Evolutionary conservation across 2,113 vertebrate genomes (phyloP).

Genomic region (Ctenomys sociabilis): DNA sequence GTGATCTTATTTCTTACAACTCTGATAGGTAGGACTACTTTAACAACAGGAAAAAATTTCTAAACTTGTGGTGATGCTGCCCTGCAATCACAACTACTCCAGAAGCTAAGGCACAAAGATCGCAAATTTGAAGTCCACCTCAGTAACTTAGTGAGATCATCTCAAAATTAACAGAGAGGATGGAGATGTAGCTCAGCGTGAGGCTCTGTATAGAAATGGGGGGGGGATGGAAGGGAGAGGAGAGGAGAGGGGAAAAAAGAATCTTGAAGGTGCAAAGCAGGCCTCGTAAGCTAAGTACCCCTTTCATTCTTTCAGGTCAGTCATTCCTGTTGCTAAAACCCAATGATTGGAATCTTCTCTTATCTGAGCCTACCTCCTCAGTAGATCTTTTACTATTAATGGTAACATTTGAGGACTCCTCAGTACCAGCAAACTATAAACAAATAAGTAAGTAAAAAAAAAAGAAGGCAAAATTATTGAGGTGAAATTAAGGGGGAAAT

Average conservation of each 20-base stretch:
- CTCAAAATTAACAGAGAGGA: background rate
- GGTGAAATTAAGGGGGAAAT: background rate
- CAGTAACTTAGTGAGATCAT: background rate
- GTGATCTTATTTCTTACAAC: background rate
- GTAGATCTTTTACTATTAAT: background rate
- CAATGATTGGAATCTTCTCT: constrained; percentile 17
- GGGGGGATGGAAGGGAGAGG: no score
- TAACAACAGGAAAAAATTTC: background rate
- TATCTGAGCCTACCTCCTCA: constrained; percentile 26
- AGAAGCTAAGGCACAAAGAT: background rate
- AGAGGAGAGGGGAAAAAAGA: background rate
- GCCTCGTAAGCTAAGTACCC: background rate
- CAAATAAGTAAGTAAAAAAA: background rate
- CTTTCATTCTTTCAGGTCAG: background rate
- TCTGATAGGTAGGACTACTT: background rate
- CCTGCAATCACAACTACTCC: background rate
- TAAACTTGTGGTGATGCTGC: background rate
- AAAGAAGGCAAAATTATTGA: constrained; percentile 15
- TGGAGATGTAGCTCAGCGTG: background rate
- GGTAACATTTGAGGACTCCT: background rate
- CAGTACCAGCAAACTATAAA: background rate
- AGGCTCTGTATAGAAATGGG: background rate
- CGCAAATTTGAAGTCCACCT: background rate
- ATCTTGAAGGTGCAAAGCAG: background rate
- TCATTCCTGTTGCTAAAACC: constrained; percentile 17